Evolutionary conservation across 2,888 invertebrate genomes (phyloP).

Genomic region (Ganaspis brasiliensis): DNA sequence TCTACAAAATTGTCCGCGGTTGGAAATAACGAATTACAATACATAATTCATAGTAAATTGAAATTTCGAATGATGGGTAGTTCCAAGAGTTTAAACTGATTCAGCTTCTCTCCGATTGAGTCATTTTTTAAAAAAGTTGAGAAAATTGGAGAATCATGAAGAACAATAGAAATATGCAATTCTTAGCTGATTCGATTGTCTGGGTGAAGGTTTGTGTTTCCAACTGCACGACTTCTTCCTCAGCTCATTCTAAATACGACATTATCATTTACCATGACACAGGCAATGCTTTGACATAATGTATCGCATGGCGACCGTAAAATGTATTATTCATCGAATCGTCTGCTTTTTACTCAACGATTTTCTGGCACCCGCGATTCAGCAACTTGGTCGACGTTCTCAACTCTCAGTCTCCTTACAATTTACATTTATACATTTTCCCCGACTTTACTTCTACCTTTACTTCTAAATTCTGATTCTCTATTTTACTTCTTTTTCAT

Average conservation of each 20-base stretch:
- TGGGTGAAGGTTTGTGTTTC: conserved; percentile 23
- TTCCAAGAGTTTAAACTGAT: too few relatives aligned
- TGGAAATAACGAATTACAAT: too few relatives aligned
- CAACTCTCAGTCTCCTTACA: conserved; percentile 52
- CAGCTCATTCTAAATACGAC: conserved; percentile 28
- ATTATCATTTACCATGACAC: conserved; percentile 43
- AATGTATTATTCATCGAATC: conserved; percentile 78
- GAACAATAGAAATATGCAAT: conserved; percentile 22
- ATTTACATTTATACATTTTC: conserved; percentile 71
- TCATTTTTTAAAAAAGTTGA: not conserved
- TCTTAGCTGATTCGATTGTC: not conserved
- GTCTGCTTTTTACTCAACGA: conserved; percentile 71
- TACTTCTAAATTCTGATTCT: conserved; percentile 26
- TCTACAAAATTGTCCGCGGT: too few relatives aligned
- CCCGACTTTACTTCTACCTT: conserved; percentile 11
- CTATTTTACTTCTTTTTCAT: conserved; percentile 2
- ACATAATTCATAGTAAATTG: too few relatives aligned
- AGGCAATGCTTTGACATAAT: conserved; percentile 64
- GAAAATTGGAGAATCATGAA: conserved; percentile 18
- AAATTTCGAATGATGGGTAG: too few relatives aligned
- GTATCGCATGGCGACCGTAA: conserved; percentile 70
- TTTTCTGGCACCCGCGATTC: conserved; percentile 60
- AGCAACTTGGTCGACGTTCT: conserved; percentile 62
- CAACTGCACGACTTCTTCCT: conserved; percentile 19
- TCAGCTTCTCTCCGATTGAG: too few relatives aligned